These are phyloP conservation scores for Drosophila repleta DNA, from an alignment of 1,140 invertebrate species.

Conservation along the genomic window DNA sequence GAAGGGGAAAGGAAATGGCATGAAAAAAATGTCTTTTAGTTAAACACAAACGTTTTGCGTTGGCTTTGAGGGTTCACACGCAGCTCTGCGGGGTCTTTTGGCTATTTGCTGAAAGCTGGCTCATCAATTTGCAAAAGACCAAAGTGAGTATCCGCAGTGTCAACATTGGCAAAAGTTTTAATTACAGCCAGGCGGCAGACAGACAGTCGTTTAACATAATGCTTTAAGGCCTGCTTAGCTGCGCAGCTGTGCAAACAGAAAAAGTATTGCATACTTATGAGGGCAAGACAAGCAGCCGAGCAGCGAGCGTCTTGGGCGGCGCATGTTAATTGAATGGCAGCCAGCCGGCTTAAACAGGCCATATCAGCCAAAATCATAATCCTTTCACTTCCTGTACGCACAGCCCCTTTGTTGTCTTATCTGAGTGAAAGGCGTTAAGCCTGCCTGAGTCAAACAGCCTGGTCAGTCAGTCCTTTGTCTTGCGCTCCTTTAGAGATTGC, in stretches of 20 bases:
- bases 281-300: conserved; percentile 27
- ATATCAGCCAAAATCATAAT: conserved; percentile 46
- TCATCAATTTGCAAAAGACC: conserved; percentile 38
- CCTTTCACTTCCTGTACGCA: conserved; percentile 4
- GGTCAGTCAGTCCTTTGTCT: conserved; percentile 29
- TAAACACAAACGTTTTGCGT: conserved; percentile 31
- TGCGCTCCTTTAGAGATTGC: conserved; percentile 33
- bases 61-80: conserved; percentile 1
- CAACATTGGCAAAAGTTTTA: conserved; percentile 74
- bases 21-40: conserved; percentile 25
- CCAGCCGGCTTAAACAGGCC: conserved; percentile 24
- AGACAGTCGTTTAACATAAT: conserved; percentile 60
- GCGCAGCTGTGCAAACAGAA: conserved; percentile 27
- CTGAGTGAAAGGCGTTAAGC: conserved; percentile 6
- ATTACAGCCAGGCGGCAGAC: conserved; percentile 74
- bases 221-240: not conserved
- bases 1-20: not conserved
- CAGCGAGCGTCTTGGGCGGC: conserved; percentile 24
- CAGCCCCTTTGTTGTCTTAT: not conserved
- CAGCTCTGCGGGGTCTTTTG: conserved; percentile 9
- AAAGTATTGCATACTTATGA: conserved; percentile 66
- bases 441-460: not conserved
- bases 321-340: conserved; percentile 61
- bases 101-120: conserved; percentile 32
- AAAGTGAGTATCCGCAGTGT: conserved; percentile 37